Base-by-base conservation (phyloP, 2,888 invertebrate genomes). In the Pseudoips prasinana region DNA sequence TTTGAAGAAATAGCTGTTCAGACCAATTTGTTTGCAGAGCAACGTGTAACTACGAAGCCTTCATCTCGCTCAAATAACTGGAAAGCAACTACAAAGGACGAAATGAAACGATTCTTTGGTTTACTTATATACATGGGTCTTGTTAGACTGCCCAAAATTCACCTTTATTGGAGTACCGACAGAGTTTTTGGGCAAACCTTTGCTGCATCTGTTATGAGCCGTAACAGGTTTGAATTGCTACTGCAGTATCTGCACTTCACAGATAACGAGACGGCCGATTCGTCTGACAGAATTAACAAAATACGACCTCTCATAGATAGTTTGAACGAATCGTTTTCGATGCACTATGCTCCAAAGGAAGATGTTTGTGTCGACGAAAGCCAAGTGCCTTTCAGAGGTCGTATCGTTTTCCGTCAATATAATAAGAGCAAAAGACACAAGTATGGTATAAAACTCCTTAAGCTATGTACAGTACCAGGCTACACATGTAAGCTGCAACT, bases 401-500 rank as follows among this genome's bases (percentile, higher is more conserved):
- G 48, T 7, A 27, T 48, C 0, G 33, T 44, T 7, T 49, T 49
- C 9, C 8, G 45, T 1, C 45, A 49, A 14, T 45, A 46, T 10
- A 49, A 42, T 17, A 45, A 45, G 9, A 39, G 28, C 3, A 48
- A 48, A n/a, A n/a, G 39, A 0, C 42, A 45, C 17, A 42, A 36
- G 14, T 46, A 50, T 33, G 55, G 55, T 1, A 36, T 52, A 19
- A 52, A 50, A 18, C 4, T 41, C 2, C 52, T 48, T 25, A 49
- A 64, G 47, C 23, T 52, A 3, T 53, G 48, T 22, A 49, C 52
- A 0, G 2, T 39, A 18, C 44, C 51, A 1, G 61, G 57, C 1
- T 62, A 68, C 34, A 69, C 64, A 7, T 56, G 30, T 26, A 61
- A 58, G 38, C 24, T 66, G 7, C 7, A 46, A 33, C 14, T 64